Percentiles rank a stretch among this genome's conserved stretches.
These are phyloP conservation scores for Lineus longissimus DNA, from an alignment of 1,140 invertebrate genomes.

Conservation along the genomic window DNA sequence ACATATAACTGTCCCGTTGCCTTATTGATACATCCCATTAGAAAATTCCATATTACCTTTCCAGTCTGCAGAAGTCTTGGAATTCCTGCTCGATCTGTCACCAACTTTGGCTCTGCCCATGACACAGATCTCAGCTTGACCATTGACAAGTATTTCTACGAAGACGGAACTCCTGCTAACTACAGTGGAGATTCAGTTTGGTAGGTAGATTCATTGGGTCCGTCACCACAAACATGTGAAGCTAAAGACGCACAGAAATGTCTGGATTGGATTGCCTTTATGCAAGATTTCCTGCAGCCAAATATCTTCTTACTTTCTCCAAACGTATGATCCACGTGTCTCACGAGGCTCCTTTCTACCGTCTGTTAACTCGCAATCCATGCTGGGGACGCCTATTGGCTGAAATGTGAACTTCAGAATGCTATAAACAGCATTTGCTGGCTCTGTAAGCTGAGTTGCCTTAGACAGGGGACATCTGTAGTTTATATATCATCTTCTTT, in stretches of 20 bases:
- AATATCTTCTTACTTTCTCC: too few species aligned
- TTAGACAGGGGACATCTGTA: conserved; percentile 10
- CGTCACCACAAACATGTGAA: conserved; percentile 21
- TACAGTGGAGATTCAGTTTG: conserved; percentile 80
- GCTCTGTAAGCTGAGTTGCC: too few species aligned
- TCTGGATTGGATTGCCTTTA: too few species aligned
- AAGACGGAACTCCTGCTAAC: conserved; percentile 72
- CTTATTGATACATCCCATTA: too few species aligned
- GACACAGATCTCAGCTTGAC: conserved; percentile 87
- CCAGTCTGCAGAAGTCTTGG: conserved; percentile 79
- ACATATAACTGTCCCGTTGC: too few species aligned
- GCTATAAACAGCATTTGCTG: too few species aligned
- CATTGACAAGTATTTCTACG: conserved; percentile 81
- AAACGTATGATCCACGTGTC: too few species aligned
- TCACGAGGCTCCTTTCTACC: too few species aligned
- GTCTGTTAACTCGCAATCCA: too few species aligned
- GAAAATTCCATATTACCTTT: conserved; percentile 28
- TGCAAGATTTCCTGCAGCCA: conserved; percentile 16
- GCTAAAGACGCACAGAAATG: too few species aligned
- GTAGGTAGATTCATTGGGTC: conserved; percentile 47
- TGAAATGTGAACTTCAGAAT: too few species aligned
- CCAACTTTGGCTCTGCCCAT: conserved; percentile 85
- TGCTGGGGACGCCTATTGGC: too few species aligned
- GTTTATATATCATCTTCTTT: conserved; percentile 18
- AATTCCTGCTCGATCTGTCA: conserved; percentile 78